phyloP scores from a whole-genome alignment of 2,888 invertebrate genomes.

The Thymelicus lineola region DNA sequence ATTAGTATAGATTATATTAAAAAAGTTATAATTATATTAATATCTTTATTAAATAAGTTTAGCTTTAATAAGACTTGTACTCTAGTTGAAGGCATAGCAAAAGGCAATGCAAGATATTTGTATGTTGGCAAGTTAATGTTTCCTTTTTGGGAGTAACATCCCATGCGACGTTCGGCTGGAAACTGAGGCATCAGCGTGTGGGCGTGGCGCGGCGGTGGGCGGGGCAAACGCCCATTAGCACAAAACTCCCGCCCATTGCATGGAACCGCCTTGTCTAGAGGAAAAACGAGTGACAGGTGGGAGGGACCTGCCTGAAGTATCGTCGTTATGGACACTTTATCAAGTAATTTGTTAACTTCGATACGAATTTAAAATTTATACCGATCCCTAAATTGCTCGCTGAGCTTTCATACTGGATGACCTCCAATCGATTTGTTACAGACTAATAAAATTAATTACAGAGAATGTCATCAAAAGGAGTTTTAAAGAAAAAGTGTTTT shows the following conservation, averaged over 20 bases:
- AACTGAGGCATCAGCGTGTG: constrained; percentile 73
- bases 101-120: background rate
- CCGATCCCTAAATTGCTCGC: constrained; percentile 42
- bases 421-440: constrained; percentile 25
- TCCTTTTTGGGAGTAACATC: constrained; percentile 59
- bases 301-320: constrained; percentile 74
- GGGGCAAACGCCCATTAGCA: constrained; percentile 55
- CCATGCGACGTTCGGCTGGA: constrained; percentile 65
- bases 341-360: constrained; percentile 82
- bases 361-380: constrained; percentile 76
- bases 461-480: background rate
- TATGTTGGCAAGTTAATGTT: background rate
- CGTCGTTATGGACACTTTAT: constrained; percentile 81
- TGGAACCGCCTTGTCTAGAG: constrained; percentile 59
- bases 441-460: constrained; percentile 21
- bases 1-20: too few species aligned
- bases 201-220: constrained; percentile 73
- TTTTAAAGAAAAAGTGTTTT: background rate
- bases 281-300: constrained; percentile 78
- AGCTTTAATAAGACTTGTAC: too few species aligned
- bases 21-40: too few species aligned
- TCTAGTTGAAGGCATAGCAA: too few species aligned
- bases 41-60: too few species aligned
- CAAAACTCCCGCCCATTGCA: constrained; percentile 59
- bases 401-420: constrained; percentile 22